Conservation (phyloP, 2,113 vertebrate genomes). For the Aspidoscelis tigris region DNA sequence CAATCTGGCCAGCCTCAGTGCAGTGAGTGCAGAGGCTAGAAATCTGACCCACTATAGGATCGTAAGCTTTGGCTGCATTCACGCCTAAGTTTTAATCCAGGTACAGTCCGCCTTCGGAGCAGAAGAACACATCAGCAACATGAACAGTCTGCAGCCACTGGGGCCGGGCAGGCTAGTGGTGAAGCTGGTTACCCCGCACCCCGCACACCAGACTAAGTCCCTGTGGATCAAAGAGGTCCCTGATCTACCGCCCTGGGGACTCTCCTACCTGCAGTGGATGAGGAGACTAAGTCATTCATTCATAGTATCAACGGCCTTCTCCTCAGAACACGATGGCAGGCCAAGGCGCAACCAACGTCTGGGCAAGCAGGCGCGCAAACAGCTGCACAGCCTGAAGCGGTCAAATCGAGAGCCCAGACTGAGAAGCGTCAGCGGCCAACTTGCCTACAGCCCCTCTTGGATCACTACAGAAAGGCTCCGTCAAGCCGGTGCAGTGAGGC, state of each 20-base stretch:
- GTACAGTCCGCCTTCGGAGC: no score
- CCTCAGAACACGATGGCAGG: neutral
- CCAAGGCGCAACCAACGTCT: neutral
- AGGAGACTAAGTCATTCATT: neutral
- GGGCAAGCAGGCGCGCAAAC: rapidly evolving
- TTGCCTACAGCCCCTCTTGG: constrained; percentile 41
- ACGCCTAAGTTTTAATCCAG: no score
- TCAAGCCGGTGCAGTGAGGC: constrained; percentile 43
- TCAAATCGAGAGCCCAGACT: rapidly evolving
- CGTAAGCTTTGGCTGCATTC: neutral
- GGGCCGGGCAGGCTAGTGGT: no score
- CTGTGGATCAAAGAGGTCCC: no score
- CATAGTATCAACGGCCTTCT: neutral
- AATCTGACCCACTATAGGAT: neutral
- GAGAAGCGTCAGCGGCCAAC: neutral
- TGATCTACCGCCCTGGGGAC: no score
- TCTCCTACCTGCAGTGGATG: neutral
- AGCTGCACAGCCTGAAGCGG: neutral
- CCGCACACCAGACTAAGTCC: no score
- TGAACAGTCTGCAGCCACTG: no score
- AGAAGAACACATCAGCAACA: no score
- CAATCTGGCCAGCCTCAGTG: neutral
- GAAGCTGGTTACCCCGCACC: no score
- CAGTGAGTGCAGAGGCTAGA: neutral
- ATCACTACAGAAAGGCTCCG: constrained; percentile 10